These are phyloP conservation scores for Sinopyrophorus schimmeli DNA, from an alignment of 2,888 invertebrate species.

Conservation along the genomic window DNA sequence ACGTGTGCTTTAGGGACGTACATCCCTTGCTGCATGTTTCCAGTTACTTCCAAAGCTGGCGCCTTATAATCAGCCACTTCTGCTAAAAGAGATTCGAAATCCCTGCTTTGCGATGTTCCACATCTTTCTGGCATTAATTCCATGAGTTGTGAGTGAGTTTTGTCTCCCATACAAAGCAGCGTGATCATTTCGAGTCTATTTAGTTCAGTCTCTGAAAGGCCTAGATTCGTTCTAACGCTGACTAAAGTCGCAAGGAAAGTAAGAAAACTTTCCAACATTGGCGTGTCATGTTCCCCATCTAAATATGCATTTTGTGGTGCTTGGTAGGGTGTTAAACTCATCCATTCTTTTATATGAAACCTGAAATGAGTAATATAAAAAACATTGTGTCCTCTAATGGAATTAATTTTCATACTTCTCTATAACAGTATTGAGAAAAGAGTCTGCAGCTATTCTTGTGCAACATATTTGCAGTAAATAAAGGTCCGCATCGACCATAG, in stretches of 20 bases:
- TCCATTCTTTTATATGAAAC: constrained; percentile 86
- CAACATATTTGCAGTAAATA: constrained; percentile 94
- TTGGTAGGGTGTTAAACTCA: constrained; percentile 73
- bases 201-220: constrained; percentile 65
- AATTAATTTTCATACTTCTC: constrained; percentile 68
- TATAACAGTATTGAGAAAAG: constrained; percentile 83
- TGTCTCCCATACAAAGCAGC: constrained; percentile 88
- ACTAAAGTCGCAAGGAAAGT: constrained; percentile 89
- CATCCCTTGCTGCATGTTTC: constrained; percentile 79
- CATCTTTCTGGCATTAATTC: constrained; percentile 96
- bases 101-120: constrained; percentile 86
- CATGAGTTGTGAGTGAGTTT: constrained; percentile 93
- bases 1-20: constrained; percentile 82
- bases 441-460: constrained; percentile 82
- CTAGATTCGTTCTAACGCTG: constrained; percentile 83
- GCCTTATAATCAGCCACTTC: constrained; percentile 69
- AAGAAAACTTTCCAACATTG: constrained; percentile 91
- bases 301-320: constrained; percentile 63
- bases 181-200: constrained; percentile 88
- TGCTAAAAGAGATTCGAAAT: constrained; percentile 83
- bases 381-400: background rate
- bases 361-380: constrained; percentile 52
- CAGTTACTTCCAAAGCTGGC: constrained; percentile 82
- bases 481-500: constrained; percentile 97
- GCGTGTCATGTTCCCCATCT: constrained; percentile 81